A percentile compares a stretch with the other conserved stretches of the same genome.
These are phyloP conservation scores for Malurus cyaneus DNA, from an alignment of 2,113 vertebrate species.

Conservation along the genomic window DNA sequence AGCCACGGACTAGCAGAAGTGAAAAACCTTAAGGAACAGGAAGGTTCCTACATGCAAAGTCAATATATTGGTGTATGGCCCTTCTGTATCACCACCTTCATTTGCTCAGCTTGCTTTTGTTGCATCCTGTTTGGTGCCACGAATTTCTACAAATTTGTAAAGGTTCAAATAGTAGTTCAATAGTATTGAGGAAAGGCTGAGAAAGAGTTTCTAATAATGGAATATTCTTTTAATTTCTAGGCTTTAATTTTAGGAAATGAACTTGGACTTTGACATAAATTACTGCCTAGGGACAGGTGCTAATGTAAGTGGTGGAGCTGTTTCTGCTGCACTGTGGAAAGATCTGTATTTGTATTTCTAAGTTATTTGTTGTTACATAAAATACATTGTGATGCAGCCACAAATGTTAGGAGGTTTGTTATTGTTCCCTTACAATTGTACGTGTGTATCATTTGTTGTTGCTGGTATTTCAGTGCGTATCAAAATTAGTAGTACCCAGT, in stretches of 20 bases:
- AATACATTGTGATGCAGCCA: not conserved
- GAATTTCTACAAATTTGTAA: not conserved
- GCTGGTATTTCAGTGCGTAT: not conserved
- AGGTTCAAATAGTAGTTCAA: not conserved
- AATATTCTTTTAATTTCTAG: conserved; percentile 9
- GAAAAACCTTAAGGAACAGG: not conserved
- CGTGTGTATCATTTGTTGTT: not conserved
- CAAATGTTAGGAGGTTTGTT: not conserved
- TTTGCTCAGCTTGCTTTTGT: not conserved
- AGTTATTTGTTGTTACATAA: not conserved
- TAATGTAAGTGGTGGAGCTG: not conserved
- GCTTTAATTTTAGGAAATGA: not conserved
- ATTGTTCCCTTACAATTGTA: not conserved
- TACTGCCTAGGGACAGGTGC: not conserved
- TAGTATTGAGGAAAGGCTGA: not conserved
- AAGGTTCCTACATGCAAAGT: not conserved
- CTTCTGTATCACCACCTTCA: not conserved
- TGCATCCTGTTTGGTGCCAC: not conserved
- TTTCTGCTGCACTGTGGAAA: not conserved
- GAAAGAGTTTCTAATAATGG: not conserved
- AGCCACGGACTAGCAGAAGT: not conserved
- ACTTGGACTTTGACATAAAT: not conserved
- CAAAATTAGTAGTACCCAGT: not conserved
- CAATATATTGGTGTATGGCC: fast-evolving
- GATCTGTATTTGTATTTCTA: not conserved